Conservation (phyloP, 2,797 vertebrate species). For the Gobionotothen gibberifrons region DNA sequence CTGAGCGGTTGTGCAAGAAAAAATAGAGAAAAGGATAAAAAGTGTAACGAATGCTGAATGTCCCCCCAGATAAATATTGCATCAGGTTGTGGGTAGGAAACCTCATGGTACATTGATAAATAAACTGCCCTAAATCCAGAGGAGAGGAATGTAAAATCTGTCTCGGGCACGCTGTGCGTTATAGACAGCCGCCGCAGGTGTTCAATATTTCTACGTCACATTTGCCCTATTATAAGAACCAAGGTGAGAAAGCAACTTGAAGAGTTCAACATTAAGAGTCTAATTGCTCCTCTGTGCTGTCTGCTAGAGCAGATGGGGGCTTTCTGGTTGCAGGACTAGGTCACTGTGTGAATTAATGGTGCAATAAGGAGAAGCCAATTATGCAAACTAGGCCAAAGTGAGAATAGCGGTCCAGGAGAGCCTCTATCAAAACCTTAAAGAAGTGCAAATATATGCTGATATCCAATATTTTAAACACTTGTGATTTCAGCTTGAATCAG, state of each 20-base stretch:
- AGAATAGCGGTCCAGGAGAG: constrained; percentile 47
- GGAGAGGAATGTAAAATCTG: constrained; percentile 35
- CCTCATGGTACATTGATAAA: constrained; percentile 41
- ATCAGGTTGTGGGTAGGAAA: constrained; percentile 57
- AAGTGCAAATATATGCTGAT: constrained; percentile 42
- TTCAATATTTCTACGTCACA: constrained; percentile 12
- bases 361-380: constrained; percentile 70
- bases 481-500: constrained; percentile 30
- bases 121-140: constrained; percentile 24
- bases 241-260: constrained; percentile 60
- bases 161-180: constrained; percentile 19
- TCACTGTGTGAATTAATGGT: constrained; percentile 69
- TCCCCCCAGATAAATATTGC: constrained; percentile 58
- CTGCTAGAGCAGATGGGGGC: constrained; percentile 66
- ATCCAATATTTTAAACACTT: constrained; percentile 26
- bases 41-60: constrained; percentile 46
- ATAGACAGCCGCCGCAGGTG: constrained; percentile 23
- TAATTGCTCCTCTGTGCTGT: constrained; percentile 62
- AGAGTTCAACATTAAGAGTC: constrained; percentile 55
- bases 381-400: constrained; percentile 56
- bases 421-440: constrained; percentile 21
- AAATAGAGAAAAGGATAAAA: constrained; percentile 28
- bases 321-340: constrained; percentile 58
- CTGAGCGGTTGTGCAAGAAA: constrained; percentile 32
- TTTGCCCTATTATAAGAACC: constrained; percentile 56